These are phyloP conservation scores for Valencia hispanica DNA, from an alignment of 2,797 vertebrate genomes.

Conservation along the genomic window DNA sequence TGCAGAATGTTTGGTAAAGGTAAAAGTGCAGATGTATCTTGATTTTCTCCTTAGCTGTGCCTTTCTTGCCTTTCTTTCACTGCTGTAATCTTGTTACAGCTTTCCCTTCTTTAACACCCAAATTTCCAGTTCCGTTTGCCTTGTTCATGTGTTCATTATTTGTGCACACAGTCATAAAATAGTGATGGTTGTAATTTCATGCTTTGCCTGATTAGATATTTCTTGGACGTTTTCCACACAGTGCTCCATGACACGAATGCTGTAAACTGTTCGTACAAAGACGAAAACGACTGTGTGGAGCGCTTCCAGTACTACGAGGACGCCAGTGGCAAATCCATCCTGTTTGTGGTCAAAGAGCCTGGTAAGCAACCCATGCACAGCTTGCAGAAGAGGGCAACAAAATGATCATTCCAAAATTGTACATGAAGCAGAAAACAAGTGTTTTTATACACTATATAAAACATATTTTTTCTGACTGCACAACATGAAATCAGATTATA, in stretches of 20 bases:
- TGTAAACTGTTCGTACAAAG: slow-evolving; percentile 96
- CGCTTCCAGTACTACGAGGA: slow-evolving; percentile 96
- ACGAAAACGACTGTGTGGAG: slow-evolving; percentile 92
- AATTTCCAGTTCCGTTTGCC: neutral
- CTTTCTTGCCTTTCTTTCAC: neutral
- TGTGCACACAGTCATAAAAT: neutral
- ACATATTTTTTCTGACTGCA: neutral
- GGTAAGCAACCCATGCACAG: slow-evolving; percentile 74
- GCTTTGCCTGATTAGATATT: neutral
- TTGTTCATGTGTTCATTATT: neutral
- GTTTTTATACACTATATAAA: too few species aligned
- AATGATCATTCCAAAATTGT: neutral
- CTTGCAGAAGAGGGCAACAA: neutral
- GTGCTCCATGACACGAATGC: slow-evolving; percentile 88
- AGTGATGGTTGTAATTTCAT: neutral
- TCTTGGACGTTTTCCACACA: slow-evolving; percentile 35
- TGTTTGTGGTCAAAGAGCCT: slow-evolving; percentile 87
- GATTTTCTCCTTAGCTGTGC: neutral
- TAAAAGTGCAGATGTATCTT: neutral
- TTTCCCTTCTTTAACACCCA: neutral
- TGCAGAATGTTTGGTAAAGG: neutral
- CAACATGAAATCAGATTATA: neutral
- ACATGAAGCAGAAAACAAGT: neutral
- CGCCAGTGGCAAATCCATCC: slow-evolving; percentile 81
- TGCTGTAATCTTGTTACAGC: neutral